Percentiles rank a stretch among this genome's conserved stretches.
Conservation (phyloP, 2,888 invertebrate genomes). For the Lasiommata megera region DNA sequence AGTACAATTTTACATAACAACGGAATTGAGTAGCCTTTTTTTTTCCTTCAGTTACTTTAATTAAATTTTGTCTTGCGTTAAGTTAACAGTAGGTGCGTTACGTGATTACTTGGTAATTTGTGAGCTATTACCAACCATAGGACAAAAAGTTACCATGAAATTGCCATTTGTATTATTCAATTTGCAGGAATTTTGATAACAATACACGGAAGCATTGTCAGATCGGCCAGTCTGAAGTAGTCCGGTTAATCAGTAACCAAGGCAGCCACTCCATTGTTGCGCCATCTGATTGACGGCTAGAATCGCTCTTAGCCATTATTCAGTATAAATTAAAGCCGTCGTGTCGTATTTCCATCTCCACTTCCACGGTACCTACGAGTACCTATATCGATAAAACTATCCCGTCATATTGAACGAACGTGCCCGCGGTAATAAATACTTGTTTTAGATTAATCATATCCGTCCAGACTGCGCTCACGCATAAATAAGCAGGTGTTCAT, state of each 20-base stretch:
- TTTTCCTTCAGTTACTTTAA: too few species aligned
- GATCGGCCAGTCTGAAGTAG: conserved; percentile 6
- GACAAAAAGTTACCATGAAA: not conserved
- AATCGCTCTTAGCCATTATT: conserved; percentile 24
- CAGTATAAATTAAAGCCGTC: conserved; percentile 16
- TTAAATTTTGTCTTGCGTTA: too few species aligned
- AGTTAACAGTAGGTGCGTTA: too few species aligned
- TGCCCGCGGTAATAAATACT: conserved; percentile 53
- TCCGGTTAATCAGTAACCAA: conserved; percentile 33
- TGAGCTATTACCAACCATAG: too few species aligned
- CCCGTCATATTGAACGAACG: conserved; percentile 42
- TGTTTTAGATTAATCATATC: conserved; percentile 61
- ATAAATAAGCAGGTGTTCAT: conserved; percentile 57
- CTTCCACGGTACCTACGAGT: conserved; percentile 17
- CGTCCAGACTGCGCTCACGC: conserved; percentile 52
- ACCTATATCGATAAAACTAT: conserved; percentile 26
- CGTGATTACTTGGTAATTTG: not conserved
- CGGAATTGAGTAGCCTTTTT: too few species aligned
- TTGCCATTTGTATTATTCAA: not conserved
- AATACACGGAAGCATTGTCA: conserved; percentile 18
- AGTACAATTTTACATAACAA: not conserved
- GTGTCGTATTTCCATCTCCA: conserved; percentile 18
- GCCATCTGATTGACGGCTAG: conserved; percentile 33
- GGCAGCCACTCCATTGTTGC: conserved; percentile 30
- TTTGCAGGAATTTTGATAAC: conserved; percentile 2